Evolutionary conservation across 2,888 invertebrate species (phyloP).

Genomic region (Acleris literana): DNA sequence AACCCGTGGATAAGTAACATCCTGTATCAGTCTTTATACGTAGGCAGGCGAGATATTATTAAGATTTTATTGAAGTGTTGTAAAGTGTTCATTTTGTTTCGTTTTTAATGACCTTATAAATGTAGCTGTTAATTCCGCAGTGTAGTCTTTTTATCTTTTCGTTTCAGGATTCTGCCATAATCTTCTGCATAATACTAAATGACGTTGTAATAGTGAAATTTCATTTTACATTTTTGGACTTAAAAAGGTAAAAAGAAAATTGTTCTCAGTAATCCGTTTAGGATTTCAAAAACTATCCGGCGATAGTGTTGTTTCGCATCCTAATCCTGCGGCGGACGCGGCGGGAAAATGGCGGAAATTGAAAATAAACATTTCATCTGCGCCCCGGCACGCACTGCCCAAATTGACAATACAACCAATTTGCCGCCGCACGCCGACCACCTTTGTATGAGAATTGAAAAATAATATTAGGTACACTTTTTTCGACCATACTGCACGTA

Average conservation of each 20-base stretch:
- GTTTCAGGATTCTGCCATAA: no score
- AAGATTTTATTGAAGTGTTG: no score
- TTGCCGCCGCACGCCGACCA: slow-evolving; percentile 79
- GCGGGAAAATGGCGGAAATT: slow-evolving; percentile 81
- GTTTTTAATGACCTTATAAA: no score
- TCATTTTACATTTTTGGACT: no score
- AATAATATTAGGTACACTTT: slow-evolving; percentile 79
- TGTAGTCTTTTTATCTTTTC: no score
- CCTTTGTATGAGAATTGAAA: slow-evolving; percentile 84
- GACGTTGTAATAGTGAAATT: no score
- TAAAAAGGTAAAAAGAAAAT: neutral
- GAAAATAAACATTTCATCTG: slow-evolving; percentile 84
- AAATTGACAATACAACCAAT: slow-evolving; percentile 84
- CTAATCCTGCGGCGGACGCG: slow-evolving; percentile 77
- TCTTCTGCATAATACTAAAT: no score
- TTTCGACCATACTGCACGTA: slow-evolving; percentile 69
- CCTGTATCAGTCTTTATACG: no score
- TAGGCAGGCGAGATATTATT: no score
- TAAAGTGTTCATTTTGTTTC: no score
- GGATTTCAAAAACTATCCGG: slow-evolving; percentile 48
- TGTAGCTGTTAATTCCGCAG: no score
- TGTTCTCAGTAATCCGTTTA: slow-evolving; percentile 9
- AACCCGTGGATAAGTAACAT: no score
- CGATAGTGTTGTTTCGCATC: slow-evolving; percentile 64
- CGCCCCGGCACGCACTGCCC: slow-evolving; percentile 82